Conservation (phyloP, 2,888 invertebrate genomes). For the Conistra vaccinii region DNA sequence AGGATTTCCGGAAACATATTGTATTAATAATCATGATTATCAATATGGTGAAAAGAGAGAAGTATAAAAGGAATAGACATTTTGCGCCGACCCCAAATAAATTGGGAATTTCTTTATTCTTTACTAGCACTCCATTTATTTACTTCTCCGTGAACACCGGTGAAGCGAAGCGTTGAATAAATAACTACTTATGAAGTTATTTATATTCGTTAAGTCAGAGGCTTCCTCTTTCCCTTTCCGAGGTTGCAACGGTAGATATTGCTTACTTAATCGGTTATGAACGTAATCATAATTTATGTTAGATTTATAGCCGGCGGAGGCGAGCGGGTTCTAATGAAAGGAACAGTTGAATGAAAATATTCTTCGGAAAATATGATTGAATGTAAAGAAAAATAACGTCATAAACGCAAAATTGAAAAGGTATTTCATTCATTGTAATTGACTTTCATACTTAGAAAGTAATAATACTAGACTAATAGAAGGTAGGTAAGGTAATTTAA, state of each 20-base stretch:
- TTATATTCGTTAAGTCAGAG: constrained; percentile 67
- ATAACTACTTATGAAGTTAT: constrained; percentile 65
- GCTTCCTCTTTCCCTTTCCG: constrained; percentile 72
- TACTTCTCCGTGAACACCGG: constrained; percentile 25
- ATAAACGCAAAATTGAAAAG: background rate
- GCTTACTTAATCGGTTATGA: constrained; percentile 50
- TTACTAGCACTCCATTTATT: constrained; percentile 14
- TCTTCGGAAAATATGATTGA: background rate
- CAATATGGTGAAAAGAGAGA: background rate
- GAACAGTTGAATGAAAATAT: background rate
- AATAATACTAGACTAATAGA: background rate
- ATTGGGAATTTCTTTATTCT: background rate
- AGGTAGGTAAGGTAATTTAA: background rate
- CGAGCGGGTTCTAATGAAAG: background rate
- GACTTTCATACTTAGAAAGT: background rate
- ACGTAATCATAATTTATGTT: constrained; percentile 37
- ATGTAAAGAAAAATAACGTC: background rate
- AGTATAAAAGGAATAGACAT: background rate
- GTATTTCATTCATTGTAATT: background rate
- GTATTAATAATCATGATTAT: background rate
- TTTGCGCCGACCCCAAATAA: background rate
- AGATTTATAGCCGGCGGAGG: constrained; percentile 5
- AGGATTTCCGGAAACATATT: background rate
- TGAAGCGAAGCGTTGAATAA: constrained; percentile 58
- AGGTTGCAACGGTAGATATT: constrained; percentile 25